These are phyloP conservation scores for Margaritifera margaritifera DNA, from an alignment of 2,888 invertebrate species.

Conservation along the genomic window DNA sequence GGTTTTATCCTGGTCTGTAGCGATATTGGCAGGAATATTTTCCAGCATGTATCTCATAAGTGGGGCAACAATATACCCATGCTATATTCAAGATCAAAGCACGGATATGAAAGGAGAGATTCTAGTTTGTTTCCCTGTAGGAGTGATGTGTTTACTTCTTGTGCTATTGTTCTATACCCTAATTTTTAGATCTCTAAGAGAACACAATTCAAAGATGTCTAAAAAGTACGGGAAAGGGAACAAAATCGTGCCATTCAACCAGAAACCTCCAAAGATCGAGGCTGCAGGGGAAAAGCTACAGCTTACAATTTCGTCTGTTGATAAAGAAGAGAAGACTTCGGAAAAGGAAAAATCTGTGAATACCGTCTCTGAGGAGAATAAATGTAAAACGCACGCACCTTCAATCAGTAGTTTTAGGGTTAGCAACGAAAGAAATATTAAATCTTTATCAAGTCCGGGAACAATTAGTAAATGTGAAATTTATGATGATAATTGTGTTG, in stretches of 20 bases:
- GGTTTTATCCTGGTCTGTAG: conserved; percentile 28
- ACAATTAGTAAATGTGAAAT: no score
- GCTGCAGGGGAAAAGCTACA: not conserved
- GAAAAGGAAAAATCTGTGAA: no score
- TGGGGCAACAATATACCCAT: conserved; percentile 32
- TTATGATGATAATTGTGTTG: no score
- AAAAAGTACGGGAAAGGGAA: conserved; percentile 9
- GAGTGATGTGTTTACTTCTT: conserved; percentile 28
- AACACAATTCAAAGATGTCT: conserved; percentile 37
- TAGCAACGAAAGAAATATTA: no score
- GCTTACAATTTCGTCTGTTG: not conserved
- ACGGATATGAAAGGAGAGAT: conserved; percentile 6
- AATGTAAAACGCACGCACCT: no score
- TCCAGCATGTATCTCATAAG: conserved; percentile 27
- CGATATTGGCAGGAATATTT: conserved; percentile 18
- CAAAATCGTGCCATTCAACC: conserved; percentile 10
- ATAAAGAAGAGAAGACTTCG: not conserved
- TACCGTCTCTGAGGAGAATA: no score
- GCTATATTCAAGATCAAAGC: conserved; percentile 9
- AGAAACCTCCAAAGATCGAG: conserved; percentile 11
- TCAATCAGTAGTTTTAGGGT: no score
- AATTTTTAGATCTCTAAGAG: conserved; percentile 35
- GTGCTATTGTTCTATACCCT: conserved; percentile 35
- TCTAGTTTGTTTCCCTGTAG: conserved; percentile 33
- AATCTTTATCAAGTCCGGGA: no score